A percentile compares a stretch with the other conserved stretches of the same genome.
phyloP scores from a whole-genome alignment of 2,113 vertebrate genomes.

The Zapornia atra region DNA sequence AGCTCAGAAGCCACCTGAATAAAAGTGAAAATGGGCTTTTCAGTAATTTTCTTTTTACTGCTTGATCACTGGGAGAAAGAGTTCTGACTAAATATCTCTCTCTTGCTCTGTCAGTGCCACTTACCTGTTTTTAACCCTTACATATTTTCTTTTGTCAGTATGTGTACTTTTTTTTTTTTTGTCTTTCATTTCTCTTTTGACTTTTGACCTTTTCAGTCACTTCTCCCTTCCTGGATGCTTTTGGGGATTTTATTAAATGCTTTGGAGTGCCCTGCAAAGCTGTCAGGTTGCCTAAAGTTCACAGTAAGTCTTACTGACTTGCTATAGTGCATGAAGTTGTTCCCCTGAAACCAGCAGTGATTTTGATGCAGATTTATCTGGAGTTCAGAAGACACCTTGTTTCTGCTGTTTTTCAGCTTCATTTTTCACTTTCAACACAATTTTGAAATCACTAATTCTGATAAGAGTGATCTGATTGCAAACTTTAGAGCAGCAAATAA shows the following conservation, averaged over 20 bases:
- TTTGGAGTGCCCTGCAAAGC: background rate
- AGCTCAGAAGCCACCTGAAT: background rate
- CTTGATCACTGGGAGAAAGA: background rate
- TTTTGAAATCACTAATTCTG: background rate
- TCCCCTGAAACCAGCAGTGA: background rate
- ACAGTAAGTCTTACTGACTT: background rate
- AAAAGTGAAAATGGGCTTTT: background rate
- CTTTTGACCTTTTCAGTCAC: background rate
- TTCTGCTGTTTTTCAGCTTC: background rate
- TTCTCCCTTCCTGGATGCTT: background rate
- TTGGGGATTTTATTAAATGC: background rate
- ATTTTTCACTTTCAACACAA: background rate
- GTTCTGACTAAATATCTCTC: background rate
- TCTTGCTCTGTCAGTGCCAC: background rate
- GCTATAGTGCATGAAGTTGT: background rate
- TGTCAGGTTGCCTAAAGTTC: background rate
- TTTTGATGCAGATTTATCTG: background rate
- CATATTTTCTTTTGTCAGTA: background rate
- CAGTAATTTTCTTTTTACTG: background rate
- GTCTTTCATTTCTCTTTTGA: background rate
- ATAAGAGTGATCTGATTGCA: background rate
- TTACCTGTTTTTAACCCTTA: background rate
- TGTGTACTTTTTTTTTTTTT: fast-evolving
- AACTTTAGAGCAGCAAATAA: background rate
- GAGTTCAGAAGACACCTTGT: fast-evolving